Conservation (phyloP, 1,140 invertebrate species). For the Drosophila trapezifrons region DNA sequence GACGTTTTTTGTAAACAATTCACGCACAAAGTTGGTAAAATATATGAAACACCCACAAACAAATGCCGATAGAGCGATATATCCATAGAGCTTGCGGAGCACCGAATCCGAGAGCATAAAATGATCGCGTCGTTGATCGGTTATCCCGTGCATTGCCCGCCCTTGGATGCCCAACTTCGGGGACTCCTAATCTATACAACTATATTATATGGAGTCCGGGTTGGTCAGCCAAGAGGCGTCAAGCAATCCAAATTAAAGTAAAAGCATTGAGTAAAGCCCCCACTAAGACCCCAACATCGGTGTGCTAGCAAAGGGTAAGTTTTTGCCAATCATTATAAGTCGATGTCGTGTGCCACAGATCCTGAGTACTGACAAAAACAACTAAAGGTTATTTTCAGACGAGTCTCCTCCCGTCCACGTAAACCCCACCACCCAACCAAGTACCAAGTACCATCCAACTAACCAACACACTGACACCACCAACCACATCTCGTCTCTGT, state of each 20-base stretch:
- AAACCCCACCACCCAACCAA: conserved; percentile 25
- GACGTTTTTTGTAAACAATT: conserved; percentile 85
- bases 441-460: conserved; percentile 20
- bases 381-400: conserved; percentile 74
- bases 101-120: conserved; percentile 49
- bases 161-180: conserved; percentile 49
- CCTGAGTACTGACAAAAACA: conserved; percentile 52
- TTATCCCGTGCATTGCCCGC: conserved; percentile 22
- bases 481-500: conserved; percentile 19
- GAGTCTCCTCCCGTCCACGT: conserved; percentile 24
- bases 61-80: conserved; percentile 46
- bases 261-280: conserved; percentile 33
- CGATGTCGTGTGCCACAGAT: conserved; percentile 55
- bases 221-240: conserved; percentile 20
- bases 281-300: conserved; percentile 39
- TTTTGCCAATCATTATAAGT: conserved; percentile 52
- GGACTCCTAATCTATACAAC: not conserved
- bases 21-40: conserved; percentile 84
- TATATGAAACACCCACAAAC: conserved; percentile 64
- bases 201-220: not conserved
- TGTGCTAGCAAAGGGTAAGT: conserved; percentile 47
- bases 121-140: conserved; percentile 66
- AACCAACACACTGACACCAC: conserved; percentile 44
- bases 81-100: conserved; percentile 14
- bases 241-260: conserved; percentile 18